Conservation (phyloP, 2,113 vertebrate genomes). For the Nanorana parkeri region DNA sequence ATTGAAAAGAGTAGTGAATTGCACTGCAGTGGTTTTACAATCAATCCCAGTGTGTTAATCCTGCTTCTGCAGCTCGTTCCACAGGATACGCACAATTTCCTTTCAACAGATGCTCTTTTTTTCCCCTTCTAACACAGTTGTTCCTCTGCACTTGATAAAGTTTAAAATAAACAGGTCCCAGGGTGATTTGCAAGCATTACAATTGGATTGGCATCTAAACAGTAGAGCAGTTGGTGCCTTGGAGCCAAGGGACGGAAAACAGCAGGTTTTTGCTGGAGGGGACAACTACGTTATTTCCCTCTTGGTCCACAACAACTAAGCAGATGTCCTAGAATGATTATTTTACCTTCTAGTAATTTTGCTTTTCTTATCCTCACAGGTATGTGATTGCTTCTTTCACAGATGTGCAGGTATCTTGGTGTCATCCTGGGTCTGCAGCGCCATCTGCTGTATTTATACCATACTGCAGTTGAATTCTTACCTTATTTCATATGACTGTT, state of each 20-base stretch:
- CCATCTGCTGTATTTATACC: slow-evolving; percentile 68
- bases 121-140: slow-evolving; percentile 64
- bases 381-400: slow-evolving; percentile 52
- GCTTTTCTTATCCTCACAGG: slow-evolving; percentile 67
- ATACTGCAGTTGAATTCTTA: neutral
- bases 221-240: slow-evolving; percentile 76
- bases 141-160: slow-evolving; percentile 75
- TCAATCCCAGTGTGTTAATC: neutral
- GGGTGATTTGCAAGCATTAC: slow-evolving; percentile 69
- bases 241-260: slow-evolving; percentile 73
- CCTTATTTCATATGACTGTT: neutral
- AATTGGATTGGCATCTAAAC: slow-evolving; percentile 78
- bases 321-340: slow-evolving; percentile 83
- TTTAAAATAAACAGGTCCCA: slow-evolving; percentile 75
- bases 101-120: slow-evolving; percentile 62
- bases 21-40: neutral
- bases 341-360: slow-evolving; percentile 74
- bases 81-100: slow-evolving; percentile 36
- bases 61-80: neutral
- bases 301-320: slow-evolving; percentile 77
- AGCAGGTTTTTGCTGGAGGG: slow-evolving; percentile 85
- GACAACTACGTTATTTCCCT: slow-evolving; percentile 84
- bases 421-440: slow-evolving; percentile 59
- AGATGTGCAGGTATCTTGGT: slow-evolving; percentile 64
- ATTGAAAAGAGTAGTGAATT: neutral